Evolutionary conservation across 2,888 invertebrate species (phyloP).

Genomic region (Zaprionus bogoriensis): DNA sequence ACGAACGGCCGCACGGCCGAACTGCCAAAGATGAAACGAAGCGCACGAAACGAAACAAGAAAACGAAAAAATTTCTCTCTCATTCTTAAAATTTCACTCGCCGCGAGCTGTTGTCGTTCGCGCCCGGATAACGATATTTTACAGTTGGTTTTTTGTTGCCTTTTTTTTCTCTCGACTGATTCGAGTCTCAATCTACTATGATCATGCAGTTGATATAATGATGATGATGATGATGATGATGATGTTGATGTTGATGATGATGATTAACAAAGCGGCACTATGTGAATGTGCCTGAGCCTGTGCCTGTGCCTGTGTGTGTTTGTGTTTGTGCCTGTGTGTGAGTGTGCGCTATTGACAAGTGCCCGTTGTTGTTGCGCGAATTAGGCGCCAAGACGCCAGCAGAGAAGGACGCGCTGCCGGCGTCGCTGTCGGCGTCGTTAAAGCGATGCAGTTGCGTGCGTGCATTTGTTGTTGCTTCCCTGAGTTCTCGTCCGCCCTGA

Average conservation of each 20-base stretch:
- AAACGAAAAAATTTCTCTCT: constrained; percentile 54
- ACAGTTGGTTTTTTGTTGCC: constrained; percentile 50
- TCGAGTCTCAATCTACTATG: background rate
- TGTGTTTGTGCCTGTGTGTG: background rate
- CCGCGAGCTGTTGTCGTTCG: constrained; percentile 63
- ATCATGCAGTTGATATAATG: too few species aligned
- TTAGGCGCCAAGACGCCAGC: constrained; percentile 47
- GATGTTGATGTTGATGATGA: too few species aligned
- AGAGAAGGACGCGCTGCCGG: constrained; percentile 29
- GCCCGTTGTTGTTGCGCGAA: constrained; percentile 20
- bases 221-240: too few species aligned
- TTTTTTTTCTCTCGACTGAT: constrained; percentile 30
- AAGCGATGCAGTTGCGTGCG: background rate
- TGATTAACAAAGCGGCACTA: too few species aligned
- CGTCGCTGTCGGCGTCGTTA: too few species aligned
- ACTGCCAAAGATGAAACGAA: constrained; percentile 47
- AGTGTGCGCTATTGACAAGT: constrained; percentile 38
- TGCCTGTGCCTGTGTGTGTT: constrained; percentile 6
- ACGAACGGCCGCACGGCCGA: constrained; percentile 32
- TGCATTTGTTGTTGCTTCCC: constrained; percentile 31
- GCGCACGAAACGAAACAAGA: constrained; percentile 50
- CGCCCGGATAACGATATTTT: constrained; percentile 60
- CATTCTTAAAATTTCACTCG: constrained; percentile 59
- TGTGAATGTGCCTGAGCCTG: background rate
- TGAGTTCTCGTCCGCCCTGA: background rate